phyloP scores from a whole-genome alignment of 2,797 vertebrate species.

The Anguilla megastoma region DNA sequence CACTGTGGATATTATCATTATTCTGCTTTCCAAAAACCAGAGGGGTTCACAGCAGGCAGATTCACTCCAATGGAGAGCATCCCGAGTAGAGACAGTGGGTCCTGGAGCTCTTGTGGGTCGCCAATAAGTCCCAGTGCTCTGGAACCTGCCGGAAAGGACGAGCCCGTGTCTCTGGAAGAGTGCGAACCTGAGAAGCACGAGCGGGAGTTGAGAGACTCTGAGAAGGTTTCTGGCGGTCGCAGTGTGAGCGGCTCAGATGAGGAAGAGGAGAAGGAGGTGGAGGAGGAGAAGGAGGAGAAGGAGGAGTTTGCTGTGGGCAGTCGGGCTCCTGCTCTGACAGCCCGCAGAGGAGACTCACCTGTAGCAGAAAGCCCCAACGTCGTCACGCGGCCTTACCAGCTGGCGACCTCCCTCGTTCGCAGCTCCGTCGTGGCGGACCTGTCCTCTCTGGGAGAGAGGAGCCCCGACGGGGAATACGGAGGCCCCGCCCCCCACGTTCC shows the following conservation, averaged over 20 bases:
- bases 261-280: slow-evolving; percentile 27
- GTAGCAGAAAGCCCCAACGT: slow-evolving; percentile 8
- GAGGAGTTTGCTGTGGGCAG: slow-evolving; percentile 23
- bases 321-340: slow-evolving; percentile 14
- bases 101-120: slow-evolving; percentile 45
- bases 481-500: slow-evolving; percentile 1
- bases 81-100: slow-evolving; percentile 42
- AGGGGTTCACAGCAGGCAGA: slow-evolving; percentile 35
- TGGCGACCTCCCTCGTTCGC: slow-evolving; percentile 30
- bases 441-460: slow-evolving; percentile 35
- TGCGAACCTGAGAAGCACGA: slow-evolving; percentile 44
- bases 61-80: slow-evolving; percentile 43
- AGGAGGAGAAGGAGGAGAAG: slow-evolving; percentile 18
- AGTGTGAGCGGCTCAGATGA: slow-evolving; percentile 39
- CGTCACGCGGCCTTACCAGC: not conserved
- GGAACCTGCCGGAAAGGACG: slow-evolving; percentile 18
- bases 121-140: slow-evolving; percentile 42
- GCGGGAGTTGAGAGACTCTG: slow-evolving; percentile 39
- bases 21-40: slow-evolving; percentile 51
- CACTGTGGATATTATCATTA: slow-evolving; percentile 56
- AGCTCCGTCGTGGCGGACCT: slow-evolving; percentile 31
- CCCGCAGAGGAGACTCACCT: slow-evolving; percentile 30
- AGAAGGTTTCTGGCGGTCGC: slow-evolving; percentile 37
- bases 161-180: not conserved
- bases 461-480: slow-evolving; percentile 6